phyloP scores from a whole-genome alignment of 2,113 vertebrate species.

The Mesocricetus auratus region DNA sequence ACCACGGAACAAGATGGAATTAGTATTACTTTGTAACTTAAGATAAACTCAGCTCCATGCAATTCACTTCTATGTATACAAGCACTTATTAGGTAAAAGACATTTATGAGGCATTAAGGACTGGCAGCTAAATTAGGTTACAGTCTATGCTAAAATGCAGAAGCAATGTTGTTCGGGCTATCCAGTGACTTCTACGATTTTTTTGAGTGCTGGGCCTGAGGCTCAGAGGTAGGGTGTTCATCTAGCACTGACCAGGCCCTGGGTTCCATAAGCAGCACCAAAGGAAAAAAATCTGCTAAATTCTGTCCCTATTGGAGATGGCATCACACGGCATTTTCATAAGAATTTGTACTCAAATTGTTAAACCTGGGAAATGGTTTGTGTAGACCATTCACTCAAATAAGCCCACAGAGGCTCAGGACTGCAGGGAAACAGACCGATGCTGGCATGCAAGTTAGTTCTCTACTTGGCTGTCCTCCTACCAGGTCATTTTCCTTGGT shows the following conservation, averaged over 20 bases:
- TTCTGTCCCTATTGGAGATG: neutral
- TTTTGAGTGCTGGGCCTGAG: neutral
- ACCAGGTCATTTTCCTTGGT: conserved; percentile 48
- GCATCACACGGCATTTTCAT: neutral
- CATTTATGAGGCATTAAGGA: neutral
- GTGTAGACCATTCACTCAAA: neutral
- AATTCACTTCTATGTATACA: neutral
- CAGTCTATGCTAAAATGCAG: neutral
- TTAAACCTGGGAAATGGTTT: conserved; percentile 40
- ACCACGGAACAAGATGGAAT: neutral
- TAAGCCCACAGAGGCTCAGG: neutral
- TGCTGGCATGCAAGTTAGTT: conserved; percentile 67
- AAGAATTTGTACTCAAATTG: conserved; percentile 8
- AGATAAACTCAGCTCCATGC: conserved; percentile 34
- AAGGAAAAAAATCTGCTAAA: neutral
- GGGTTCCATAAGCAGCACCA: neutral
- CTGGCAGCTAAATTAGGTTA: neutral
- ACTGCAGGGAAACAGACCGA: conserved; percentile 33
- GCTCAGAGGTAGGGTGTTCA: neutral
- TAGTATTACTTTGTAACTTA: conserved; percentile 40
- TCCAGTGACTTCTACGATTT: neutral
- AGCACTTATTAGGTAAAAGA: conserved; percentile 33
- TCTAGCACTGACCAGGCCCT: neutral
- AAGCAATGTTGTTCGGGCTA: neutral
- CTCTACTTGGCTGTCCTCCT: conserved; percentile 50